phyloP scores from a whole-genome alignment of 2,888 invertebrate species.

The Diogma glabrata region DNA sequence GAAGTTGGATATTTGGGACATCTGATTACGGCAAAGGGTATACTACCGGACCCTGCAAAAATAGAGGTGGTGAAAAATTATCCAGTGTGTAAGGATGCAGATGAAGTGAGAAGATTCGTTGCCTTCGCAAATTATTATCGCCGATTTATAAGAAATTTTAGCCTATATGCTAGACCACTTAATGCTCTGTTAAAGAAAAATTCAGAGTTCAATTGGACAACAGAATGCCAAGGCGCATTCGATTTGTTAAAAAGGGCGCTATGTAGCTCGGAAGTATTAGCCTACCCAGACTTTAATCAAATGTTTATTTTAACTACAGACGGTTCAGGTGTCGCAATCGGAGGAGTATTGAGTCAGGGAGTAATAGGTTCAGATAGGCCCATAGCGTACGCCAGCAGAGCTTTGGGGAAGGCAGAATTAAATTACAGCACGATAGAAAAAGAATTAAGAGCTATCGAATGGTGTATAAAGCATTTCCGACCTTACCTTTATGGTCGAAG shows the following conservation, averaged over 20 bases:
- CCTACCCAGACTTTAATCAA: not conserved
- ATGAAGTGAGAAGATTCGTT: not conserved
- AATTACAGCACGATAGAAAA: not conserved
- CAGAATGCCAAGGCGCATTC: not conserved
- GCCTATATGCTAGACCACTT: not conserved
- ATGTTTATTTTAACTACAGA: not conserved
- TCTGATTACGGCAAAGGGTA: not conserved
- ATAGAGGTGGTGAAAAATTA: not conserved
- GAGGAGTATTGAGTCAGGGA: not conserved
- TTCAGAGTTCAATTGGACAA: not conserved
- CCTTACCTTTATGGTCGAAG: not conserved
- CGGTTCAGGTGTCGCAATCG: not conserved
- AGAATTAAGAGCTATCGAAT: not conserved
- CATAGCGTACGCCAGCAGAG: not conserved
- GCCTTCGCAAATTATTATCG: not conserved
- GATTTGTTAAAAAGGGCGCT: not conserved
- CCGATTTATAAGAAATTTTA: not conserved
- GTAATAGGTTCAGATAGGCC: not conserved
- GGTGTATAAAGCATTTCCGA: not conserved
- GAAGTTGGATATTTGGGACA: not conserved
- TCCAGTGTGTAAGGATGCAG: not conserved
- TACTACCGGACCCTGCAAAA: not conserved
- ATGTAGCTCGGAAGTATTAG: not conserved
- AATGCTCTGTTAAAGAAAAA: not conserved
- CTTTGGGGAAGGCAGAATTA: not conserved